These are phyloP conservation scores for Chrysocyon brachyurus DNA, from an alignment of 2,797 vertebrate genomes.

Conservation along the genomic window DNA sequence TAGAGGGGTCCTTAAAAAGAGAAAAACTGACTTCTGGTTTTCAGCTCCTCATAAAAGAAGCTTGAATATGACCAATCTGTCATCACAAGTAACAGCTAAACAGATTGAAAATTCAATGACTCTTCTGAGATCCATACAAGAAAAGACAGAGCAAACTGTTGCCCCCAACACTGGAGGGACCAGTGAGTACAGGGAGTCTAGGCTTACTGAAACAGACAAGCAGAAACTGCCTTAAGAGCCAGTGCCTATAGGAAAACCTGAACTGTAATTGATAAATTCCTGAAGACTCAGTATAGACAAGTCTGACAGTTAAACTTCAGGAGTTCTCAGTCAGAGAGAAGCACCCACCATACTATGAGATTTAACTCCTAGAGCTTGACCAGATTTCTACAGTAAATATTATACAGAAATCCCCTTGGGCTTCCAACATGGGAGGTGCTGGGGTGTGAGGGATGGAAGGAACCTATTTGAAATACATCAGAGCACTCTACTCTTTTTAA, in stretches of 20 bases:
- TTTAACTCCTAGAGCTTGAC: background rate
- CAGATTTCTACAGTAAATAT: background rate
- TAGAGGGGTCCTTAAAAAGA: background rate
- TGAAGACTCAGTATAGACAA: background rate
- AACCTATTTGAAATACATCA: background rate
- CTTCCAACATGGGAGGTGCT: background rate
- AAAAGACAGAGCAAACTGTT: background rate
- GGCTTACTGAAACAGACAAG: background rate
- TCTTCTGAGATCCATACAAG: background rate
- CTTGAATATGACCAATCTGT: background rate
- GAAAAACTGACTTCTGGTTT: background rate
- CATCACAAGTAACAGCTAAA: background rate
- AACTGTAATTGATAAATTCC: background rate
- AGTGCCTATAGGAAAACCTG: background rate
- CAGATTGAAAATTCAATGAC: background rate
- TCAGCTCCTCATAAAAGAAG: background rate
- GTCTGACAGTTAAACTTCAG: background rate
- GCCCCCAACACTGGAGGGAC: background rate
- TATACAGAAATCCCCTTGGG: background rate
- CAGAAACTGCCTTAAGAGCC: background rate
- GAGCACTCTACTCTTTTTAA: background rate
- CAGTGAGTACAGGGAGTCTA: background rate
- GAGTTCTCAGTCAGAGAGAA: background rate
- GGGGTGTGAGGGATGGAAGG: background rate
- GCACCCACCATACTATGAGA: background rate